phyloP scores from a whole-genome alignment of 2,888 invertebrate species.

The Drymonia ruficornis region DNA sequence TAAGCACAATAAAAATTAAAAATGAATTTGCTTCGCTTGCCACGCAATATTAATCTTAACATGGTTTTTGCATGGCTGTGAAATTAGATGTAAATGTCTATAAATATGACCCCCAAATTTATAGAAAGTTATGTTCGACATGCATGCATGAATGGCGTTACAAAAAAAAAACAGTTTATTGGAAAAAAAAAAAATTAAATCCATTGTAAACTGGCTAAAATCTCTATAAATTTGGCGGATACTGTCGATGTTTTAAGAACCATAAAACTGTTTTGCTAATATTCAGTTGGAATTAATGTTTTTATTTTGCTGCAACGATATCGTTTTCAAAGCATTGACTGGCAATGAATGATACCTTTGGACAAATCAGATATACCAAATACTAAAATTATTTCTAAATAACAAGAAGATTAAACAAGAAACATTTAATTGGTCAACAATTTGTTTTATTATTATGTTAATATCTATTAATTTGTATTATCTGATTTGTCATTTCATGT shows the following conservation, averaged over 20 bases:
- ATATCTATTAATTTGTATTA: neutral
- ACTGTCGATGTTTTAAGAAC: conserved; percentile 22
- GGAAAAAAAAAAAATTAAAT: too few relatives aligned
- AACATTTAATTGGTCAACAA: too few relatives aligned
- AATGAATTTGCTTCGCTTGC: conserved; percentile 51
- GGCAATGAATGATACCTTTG: conserved; percentile 9
- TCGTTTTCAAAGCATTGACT: conserved; percentile 27
- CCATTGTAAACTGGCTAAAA: too few relatives aligned
- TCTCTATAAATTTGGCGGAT: too few relatives aligned
- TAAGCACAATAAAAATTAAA: conserved; percentile 24
- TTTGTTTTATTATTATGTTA: neutral
- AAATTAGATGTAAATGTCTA: neutral
- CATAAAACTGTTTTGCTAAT: neutral
- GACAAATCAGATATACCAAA: conserved; percentile 27
- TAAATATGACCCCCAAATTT: too few relatives aligned
- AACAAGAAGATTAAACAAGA: too few relatives aligned
- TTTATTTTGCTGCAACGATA: conserved; percentile 3
- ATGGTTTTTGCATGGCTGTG: conserved; percentile 33
- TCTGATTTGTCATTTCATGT: conserved; percentile 30
- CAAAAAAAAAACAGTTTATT: too few relatives aligned
- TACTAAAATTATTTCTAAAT: neutral
- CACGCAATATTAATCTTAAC: conserved; percentile 29
- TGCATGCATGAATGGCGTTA: too few relatives aligned
- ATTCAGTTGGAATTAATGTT: neutral
- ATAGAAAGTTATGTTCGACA: too few relatives aligned